Evolutionary conservation across 2,113 vertebrate species (phyloP).

Genomic region (Pteruthius melanotis): DNA sequence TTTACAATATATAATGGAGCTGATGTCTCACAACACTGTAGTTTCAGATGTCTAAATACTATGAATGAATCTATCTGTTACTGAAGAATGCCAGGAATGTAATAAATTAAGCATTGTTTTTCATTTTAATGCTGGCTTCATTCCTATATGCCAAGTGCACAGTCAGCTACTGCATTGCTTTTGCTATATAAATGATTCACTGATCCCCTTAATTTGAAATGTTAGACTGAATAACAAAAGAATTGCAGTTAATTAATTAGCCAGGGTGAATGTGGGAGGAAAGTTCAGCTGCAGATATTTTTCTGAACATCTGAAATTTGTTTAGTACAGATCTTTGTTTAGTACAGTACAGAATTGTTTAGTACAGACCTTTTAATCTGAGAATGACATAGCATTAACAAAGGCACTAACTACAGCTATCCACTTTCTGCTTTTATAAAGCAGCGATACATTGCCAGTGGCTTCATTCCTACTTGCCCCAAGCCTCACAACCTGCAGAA

Average conservation of each 20-base stretch:
- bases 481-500: not conserved
- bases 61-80: slow-evolving; percentile 52
- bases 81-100: not conserved
- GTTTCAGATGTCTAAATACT: not conserved
- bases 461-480: not conserved
- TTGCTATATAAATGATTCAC: not conserved
- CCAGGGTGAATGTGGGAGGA: not conserved
- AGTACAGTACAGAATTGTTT: too few species aligned
- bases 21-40: not conserved
- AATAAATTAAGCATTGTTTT: slow-evolving; percentile 30
- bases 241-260: not conserved
- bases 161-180: not conserved
- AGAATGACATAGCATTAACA: not conserved
- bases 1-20: slow-evolving; percentile 32
- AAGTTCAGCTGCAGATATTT: not conserved
- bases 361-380: not conserved
- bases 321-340: not conserved
- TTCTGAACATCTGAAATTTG: not conserved
- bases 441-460: fast-evolving
- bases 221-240: not conserved
- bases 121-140: slow-evolving; percentile 6
- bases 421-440: not conserved
- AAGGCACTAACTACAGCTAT: not conserved
- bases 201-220: not conserved
- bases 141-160: not conserved